A percentile compares a stretch with the other conserved stretches of the same genome.
Evolutionary conservation across 2,113 vertebrate genomes (phyloP).

Genomic region (Lipophrys pholis): DNA sequence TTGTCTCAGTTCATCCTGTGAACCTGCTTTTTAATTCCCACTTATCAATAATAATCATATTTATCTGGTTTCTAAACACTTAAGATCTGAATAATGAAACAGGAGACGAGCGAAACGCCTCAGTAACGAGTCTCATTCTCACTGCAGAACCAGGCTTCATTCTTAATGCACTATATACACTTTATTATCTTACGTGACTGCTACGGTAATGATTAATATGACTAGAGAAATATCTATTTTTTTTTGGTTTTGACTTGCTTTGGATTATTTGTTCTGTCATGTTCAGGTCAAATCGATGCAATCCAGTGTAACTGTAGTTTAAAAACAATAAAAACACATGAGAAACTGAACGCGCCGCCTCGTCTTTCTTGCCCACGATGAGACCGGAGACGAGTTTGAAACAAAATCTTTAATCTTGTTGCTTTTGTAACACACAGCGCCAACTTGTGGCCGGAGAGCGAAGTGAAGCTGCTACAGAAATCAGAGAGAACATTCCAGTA

Average conservation of each 20-base stretch:
- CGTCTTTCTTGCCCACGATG: too few species aligned
- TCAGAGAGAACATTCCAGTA: slow-evolving; percentile 57
- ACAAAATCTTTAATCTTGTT: slow-evolving; percentile 56
- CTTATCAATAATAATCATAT: too few species aligned
- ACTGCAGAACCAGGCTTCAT: slow-evolving; percentile 68
- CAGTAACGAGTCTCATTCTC: too few species aligned
- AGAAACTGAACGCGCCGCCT: too few species aligned
- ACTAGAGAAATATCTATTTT: slow-evolving; percentile 71
- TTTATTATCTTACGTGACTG: slow-evolving; percentile 81
- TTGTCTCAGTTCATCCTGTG: too few species aligned
- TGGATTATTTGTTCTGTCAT: slow-evolving; percentile 81
- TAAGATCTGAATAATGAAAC: too few species aligned
- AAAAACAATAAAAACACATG: slow-evolving; percentile 67
- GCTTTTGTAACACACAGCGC: slow-evolving; percentile 59
- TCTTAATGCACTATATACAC: slow-evolving; percentile 83
- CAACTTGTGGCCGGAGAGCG: slow-evolving; percentile 48
- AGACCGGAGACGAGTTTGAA: slow-evolving; percentile 44
- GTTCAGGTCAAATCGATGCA: slow-evolving; percentile 88
- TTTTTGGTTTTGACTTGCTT: slow-evolving; percentile 82
- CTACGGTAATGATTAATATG: slow-evolving; percentile 69
- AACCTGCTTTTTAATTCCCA: too few species aligned
- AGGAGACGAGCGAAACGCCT: too few species aligned
- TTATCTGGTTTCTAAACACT: too few species aligned
- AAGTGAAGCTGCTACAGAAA: slow-evolving; percentile 59
- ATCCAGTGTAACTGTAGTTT: slow-evolving; percentile 87